Conservation (phyloP, 2,797 vertebrate species). For the Pelobates cultripes region DNA sequence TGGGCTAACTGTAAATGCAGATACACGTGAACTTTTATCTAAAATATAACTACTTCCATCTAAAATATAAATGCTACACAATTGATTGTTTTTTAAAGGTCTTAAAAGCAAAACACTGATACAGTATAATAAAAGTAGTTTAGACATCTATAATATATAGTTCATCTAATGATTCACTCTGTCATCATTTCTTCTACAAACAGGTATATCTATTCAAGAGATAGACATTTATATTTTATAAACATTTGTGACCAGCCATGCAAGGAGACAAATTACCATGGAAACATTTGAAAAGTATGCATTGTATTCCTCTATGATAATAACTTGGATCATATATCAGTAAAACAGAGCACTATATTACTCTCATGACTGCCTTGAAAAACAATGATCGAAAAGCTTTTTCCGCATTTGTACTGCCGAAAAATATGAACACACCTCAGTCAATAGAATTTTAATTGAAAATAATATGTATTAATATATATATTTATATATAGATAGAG, state of each 20-base stretch:
- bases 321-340: background rate
- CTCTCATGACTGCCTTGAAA: background rate
- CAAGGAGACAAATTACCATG: background rate
- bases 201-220: background rate
- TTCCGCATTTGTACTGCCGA: background rate
- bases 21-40: too few relatives aligned
- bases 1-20: too few relatives aligned
- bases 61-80: too few relatives aligned
- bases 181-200: too few relatives aligned
- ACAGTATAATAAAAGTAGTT: too few relatives aligned
- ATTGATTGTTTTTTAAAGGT: too few relatives aligned
- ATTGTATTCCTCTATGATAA: background rate
- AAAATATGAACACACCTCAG: slow-evolving; percentile 38
- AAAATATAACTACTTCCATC: too few relatives aligned
- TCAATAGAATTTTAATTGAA: slow-evolving; percentile 49
- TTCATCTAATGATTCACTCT: too few relatives aligned
- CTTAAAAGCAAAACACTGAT: too few relatives aligned
- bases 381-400: background rate
- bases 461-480: slow-evolving; percentile 30
- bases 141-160: too few relatives aligned
- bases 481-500: background rate
- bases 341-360: background rate
- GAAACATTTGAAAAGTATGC: background rate
- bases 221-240: background rate
- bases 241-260: background rate